phyloP scores from a whole-genome alignment of 2,888 invertebrate genomes.

The Dynastes maya region DNA sequence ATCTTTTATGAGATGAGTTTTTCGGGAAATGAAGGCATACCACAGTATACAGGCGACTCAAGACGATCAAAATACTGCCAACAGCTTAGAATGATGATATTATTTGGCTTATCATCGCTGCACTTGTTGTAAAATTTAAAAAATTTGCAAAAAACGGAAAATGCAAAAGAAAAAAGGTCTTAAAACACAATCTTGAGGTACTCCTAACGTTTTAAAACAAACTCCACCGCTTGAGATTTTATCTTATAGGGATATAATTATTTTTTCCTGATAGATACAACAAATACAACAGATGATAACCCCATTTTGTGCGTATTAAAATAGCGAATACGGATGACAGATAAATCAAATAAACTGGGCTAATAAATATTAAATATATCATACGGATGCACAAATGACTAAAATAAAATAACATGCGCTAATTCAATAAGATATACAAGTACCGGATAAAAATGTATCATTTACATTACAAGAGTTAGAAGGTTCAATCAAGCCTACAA shows the following conservation, averaged over 20 bases:
- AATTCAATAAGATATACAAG: conserved; percentile 10
- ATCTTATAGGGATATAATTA: too few relatives aligned
- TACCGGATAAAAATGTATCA: not conserved
- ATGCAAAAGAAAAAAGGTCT: too few relatives aligned
- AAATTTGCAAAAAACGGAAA: too few relatives aligned
- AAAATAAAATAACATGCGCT: not conserved
- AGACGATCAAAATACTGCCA: conserved; percentile 20
- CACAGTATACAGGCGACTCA: conserved; percentile 7
- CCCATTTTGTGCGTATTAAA: too few relatives aligned
- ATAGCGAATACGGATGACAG: too few relatives aligned
- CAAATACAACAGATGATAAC: too few relatives aligned
- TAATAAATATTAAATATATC: conserved; percentile 4
- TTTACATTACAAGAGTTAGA: not conserved
- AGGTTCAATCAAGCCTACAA: conserved; percentile 31
- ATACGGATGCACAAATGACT: conserved; percentile 13
- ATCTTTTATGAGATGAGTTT: not conserved
- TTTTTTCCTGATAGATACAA: too few relatives aligned
- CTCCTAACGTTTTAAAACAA: too few relatives aligned
- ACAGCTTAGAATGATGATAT: not conserved
- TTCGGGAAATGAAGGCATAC: not conserved
- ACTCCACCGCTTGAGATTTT: too few relatives aligned
- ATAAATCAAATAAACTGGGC: not conserved
- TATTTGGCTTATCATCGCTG: not conserved
- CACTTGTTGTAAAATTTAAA: too few relatives aligned
- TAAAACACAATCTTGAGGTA: too few relatives aligned